These are phyloP conservation scores for Eidolon helvum DNA, from an alignment of 2,113 vertebrate genomes.

Conservation along the genomic window DNA sequence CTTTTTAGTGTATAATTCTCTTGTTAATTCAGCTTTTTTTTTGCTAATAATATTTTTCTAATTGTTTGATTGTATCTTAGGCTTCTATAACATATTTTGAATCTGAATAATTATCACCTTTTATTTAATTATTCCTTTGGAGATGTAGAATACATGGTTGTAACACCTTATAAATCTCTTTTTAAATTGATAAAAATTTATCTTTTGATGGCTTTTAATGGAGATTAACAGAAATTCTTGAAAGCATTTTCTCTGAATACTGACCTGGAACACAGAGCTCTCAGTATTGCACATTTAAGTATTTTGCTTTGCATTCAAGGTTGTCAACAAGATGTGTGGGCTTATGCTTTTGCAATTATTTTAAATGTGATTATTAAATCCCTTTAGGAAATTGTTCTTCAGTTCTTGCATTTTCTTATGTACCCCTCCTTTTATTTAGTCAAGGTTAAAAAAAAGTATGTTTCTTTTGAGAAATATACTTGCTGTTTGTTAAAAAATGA, in stretches of 20 bases:
- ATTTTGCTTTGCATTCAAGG: constrained; percentile 46
- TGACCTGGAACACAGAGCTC: background rate
- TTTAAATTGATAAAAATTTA: constrained; percentile 36
- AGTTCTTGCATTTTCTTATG: constrained; percentile 32
- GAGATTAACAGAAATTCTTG: constrained; percentile 11
- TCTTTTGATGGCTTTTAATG: background rate
- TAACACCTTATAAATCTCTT: constrained; percentile 25
- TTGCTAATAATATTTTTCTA: constrained; percentile 20
- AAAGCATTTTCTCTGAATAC: constrained; percentile 1
- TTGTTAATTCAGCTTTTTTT: constrained; percentile 33
- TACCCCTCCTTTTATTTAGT: constrained; percentile 49
- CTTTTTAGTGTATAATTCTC: background rate
- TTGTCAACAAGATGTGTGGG: background rate
- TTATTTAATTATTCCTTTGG: constrained; percentile 34
- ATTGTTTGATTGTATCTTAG: constrained; percentile 22
- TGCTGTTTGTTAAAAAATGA: constrained; percentile 40
- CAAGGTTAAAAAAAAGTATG: constrained; percentile 7
- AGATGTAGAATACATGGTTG: background rate
- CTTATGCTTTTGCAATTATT: constrained; percentile 51
- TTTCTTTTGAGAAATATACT: constrained; percentile 36
- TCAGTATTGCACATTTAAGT: background rate
- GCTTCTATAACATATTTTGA: constrained; percentile 30
- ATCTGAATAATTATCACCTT: constrained; percentile 54
- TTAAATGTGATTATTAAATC: constrained; percentile 52
- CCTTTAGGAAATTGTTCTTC: constrained; percentile 21